phyloP scores from a whole-genome alignment of 1,140 invertebrate species.

The Diachasmimorpha longicaudata region DNA sequence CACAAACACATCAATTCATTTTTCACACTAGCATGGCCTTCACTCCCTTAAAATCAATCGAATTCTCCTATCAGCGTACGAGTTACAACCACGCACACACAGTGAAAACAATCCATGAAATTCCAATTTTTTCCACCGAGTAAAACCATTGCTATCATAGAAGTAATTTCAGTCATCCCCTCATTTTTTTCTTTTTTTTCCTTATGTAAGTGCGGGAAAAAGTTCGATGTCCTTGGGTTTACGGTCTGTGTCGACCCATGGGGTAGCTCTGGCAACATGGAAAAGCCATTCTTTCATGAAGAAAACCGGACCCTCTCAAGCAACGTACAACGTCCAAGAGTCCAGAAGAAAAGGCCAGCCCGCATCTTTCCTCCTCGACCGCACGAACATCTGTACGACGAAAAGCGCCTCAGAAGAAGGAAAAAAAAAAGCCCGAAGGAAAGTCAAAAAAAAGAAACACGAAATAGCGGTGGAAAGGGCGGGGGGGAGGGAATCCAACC shows the following conservation, averaged over 20 bases:
- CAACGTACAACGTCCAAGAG: conserved; percentile 1
- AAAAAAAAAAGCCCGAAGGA: background rate
- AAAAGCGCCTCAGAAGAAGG: background rate
- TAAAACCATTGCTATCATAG: too few relatives aligned
- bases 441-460: background rate
- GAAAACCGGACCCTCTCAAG: background rate
- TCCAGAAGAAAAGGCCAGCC: background rate
- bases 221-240: background rate
- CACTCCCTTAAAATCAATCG: too few relatives aligned
- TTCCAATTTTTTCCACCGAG: too few relatives aligned
- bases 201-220: background rate
- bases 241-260: background rate
- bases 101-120: too few relatives aligned
- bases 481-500: background rate
- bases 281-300: conserved; percentile 56
- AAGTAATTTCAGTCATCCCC: too few relatives aligned
- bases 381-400: conserved; percentile 17
- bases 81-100: too few relatives aligned
- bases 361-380: conserved; percentile 14
- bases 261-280: conserved; percentile 47
- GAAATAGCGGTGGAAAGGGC: background rate
- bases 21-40: too few relatives aligned
- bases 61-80: too few relatives aligned
- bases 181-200: too few relatives aligned
- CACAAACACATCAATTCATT: too few relatives aligned